phyloP scores from a whole-genome alignment of 1,140 invertebrate genomes.

The Neomicropteryx cornuta region DNA sequence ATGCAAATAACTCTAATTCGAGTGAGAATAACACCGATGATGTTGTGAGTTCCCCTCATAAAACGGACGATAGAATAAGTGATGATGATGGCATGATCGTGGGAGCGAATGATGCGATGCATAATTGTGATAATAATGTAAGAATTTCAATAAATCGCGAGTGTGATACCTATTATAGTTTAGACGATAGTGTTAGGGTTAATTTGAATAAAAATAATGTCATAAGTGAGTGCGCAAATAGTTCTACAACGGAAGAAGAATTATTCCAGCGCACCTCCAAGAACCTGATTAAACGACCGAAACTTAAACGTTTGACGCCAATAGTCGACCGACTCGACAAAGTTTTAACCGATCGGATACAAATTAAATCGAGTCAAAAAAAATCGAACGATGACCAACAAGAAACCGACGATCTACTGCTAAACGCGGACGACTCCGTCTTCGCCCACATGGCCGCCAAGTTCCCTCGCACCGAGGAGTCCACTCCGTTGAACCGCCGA shows the following conservation, averaged over 20 bases:
- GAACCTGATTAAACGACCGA: conserved; percentile 29
- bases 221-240: conserved; percentile 18
- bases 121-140: conserved; percentile 38
- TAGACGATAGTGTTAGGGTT: conserved; percentile 15
- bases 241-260: no score
- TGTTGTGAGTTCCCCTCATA: no score
- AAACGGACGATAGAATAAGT: conserved; percentile 19
- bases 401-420: conserved; percentile 27
- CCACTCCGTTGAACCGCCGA: conserved; percentile 22
- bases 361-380: conserved; percentile 10
- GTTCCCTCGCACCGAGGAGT: conserved; percentile 11
- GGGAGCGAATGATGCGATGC: no score
- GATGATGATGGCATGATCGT: conserved; percentile 23
- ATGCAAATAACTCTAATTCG: no score
- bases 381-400: conserved; percentile 13
- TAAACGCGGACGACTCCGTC: conserved; percentile 30
- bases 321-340: conserved; percentile 28
- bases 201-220: no score
- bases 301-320: conserved; percentile 27
- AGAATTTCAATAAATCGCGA: conserved; percentile 21
- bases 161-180: conserved; percentile 25
- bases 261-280: no score
- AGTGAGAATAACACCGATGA: no score
- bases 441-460: conserved; percentile 22
- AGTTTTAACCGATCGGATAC: conserved; percentile 25